Conservation (phyloP, 2,797 vertebrate genomes). For the Mormyrus hasselquistii region DNA sequence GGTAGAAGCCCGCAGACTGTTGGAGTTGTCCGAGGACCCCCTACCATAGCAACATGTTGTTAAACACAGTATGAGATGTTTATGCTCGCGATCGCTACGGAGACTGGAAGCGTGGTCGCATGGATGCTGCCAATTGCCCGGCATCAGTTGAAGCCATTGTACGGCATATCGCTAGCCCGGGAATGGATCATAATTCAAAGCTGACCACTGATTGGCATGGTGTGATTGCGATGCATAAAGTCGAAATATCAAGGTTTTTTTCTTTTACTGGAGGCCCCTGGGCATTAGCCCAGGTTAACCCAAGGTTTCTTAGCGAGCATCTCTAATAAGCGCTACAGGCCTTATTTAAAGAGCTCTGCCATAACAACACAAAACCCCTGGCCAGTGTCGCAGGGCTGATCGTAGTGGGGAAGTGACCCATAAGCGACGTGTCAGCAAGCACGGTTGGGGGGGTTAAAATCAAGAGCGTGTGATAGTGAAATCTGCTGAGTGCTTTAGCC, state of each 20-base stretch:
- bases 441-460: neutral
- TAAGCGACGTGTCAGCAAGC: neutral
- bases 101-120: neutral
- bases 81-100: neutral
- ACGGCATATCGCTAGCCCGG: neutral
- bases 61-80: neutral
- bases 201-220: neutral
- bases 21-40: neutral
- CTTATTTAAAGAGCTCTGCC: neutral
- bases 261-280: no score
- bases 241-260: no score
- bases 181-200: neutral
- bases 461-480: neutral
- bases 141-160: neutral
- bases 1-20: neutral
- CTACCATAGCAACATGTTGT: neutral
- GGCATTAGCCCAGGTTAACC: no score
- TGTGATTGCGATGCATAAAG: no score
- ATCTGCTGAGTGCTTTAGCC: neutral
- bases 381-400: neutral
- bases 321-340: neutral
- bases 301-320: neutral
- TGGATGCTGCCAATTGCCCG: neutral
- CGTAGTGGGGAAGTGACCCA: neutral
- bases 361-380: neutral